A percentile compares a stretch with the other conserved stretches of the same genome.
phyloP scores from a whole-genome alignment of 2,797 vertebrate species.

The Fratercula arctica region DNA sequence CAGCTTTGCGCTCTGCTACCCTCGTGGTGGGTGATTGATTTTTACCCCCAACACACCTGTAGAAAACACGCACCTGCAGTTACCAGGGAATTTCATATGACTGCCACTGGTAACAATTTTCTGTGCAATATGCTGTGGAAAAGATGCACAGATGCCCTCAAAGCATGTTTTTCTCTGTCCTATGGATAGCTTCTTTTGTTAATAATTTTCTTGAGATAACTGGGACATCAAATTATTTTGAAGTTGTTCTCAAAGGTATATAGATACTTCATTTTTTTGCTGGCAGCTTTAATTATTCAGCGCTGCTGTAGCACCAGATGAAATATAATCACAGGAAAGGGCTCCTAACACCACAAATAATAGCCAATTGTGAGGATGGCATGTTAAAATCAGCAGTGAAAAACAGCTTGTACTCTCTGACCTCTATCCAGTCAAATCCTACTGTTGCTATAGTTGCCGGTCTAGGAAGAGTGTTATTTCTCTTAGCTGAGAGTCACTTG shows the following conservation, averaged over 20 bases:
- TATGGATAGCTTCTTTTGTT: background rate
- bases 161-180: background rate
- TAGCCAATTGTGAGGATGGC: slow-evolving; percentile 6
- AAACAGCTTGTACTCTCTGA: slow-evolving; percentile 25
- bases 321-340: slow-evolving; percentile 30
- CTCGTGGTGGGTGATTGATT: background rate
- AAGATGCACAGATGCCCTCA: background rate
- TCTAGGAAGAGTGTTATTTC: background rate
- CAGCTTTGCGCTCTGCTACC: background rate
- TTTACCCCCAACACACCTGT: background rate
- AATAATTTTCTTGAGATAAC: slow-evolving; percentile 12
- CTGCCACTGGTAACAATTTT: background rate
- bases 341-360: slow-evolving; percentile 12
- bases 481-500: background rate
- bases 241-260: slow-evolving; percentile 30
- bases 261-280: background rate
- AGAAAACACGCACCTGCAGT: background rate
- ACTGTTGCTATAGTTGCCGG: slow-evolving; percentile 46
- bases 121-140: background rate
- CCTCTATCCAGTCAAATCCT: slow-evolving; percentile 33
- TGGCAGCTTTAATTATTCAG: slow-evolving; percentile 62
- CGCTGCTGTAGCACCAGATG: background rate
- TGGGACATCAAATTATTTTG: slow-evolving; percentile 41
- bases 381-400: slow-evolving; percentile 44
- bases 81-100: background rate